Conservation (phyloP, 2,797 vertebrate genomes). For the Pipistrellus pygmaeus region DNA sequence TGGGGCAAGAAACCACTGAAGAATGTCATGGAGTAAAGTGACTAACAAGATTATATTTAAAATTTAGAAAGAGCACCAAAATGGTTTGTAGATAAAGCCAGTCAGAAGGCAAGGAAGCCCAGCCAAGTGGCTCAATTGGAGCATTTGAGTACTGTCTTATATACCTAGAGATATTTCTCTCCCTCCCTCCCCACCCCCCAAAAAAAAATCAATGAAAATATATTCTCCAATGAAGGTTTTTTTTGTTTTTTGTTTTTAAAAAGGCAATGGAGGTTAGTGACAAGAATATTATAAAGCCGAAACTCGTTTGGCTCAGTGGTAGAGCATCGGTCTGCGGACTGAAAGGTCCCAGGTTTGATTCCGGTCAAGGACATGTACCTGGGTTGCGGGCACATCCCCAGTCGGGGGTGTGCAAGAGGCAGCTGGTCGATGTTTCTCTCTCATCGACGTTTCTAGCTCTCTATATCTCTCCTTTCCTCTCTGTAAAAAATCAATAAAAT, state of each 20-base stretch:
- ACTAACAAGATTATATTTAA: constrained; percentile 41
- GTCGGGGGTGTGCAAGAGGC: too few relatives aligned
- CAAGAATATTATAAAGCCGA: constrained; percentile 33
- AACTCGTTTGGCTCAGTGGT: too few relatives aligned
- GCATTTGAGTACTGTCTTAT: not conserved
- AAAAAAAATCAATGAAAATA: not conserved
- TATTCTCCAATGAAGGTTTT: not conserved
- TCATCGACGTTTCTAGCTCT: too few relatives aligned
- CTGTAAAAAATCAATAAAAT: too few relatives aligned
- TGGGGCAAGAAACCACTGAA: not conserved
- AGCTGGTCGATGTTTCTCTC: too few relatives aligned
- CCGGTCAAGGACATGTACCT: too few relatives aligned
- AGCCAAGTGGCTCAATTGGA: not conserved
- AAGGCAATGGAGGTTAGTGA: constrained; percentile 24
- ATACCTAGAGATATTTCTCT: not conserved
- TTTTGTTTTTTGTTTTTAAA: not conserved
- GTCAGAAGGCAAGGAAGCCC: constrained; percentile 17
- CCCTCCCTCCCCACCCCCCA: not conserved
- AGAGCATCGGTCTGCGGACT: too few relatives aligned
- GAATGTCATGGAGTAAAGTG: constrained; percentile 36
- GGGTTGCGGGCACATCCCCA: too few relatives aligned
- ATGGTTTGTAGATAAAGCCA: constrained; percentile 21
- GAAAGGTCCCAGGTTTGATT: too few relatives aligned
- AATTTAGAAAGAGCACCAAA: constrained; percentile 45
- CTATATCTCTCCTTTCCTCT: too few relatives aligned